phyloP scores from a whole-genome alignment of 2,888 invertebrate genomes.

The Caenorhabditis sp. region DNA sequence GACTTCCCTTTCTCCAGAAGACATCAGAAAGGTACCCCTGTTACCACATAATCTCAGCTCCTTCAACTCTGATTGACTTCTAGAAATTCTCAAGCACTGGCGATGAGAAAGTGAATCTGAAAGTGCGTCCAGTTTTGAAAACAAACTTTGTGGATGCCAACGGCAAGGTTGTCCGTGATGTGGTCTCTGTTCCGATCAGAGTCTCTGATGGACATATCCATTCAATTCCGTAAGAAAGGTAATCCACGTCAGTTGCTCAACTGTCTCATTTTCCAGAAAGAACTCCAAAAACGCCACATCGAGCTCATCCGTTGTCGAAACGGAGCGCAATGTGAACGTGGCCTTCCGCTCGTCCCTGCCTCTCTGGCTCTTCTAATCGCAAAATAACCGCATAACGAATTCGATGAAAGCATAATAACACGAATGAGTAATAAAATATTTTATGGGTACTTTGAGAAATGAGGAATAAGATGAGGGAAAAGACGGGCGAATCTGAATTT shows the following conservation, averaged over 20 bases:
- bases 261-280: slow-evolving; percentile 39
- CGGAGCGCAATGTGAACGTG: slow-evolving; percentile 60
- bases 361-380: slow-evolving; percentile 49
- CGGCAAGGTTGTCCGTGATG: slow-evolving; percentile 76
- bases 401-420: slow-evolving; percentile 35
- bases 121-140: slow-evolving; percentile 76
- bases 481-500: slow-evolving; percentile 20
- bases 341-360: slow-evolving; percentile 61
- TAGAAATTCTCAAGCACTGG: slow-evolving; percentile 59
- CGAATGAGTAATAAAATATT: slow-evolving; percentile 49
- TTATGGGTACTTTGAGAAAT: slow-evolving; percentile 38
- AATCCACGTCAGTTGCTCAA: neutral
- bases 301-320: slow-evolving; percentile 53
- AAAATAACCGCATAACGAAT: neutral
- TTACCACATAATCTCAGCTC: neutral
- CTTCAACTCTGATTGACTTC: neutral
- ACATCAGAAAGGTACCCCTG: slow-evolving; percentile 44
- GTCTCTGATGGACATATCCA: slow-evolving; percentile 70
- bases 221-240: slow-evolving; percentile 50
- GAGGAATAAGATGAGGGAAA: neutral
- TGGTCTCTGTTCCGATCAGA: slow-evolving; percentile 76
- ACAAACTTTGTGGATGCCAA: slow-evolving; percentile 80
- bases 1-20: slow-evolving; percentile 55
- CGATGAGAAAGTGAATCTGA: slow-evolving; percentile 74
- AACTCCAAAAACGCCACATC: slow-evolving; percentile 56